These are phyloP conservation scores for Mormyrops boulengeri DNA, from an alignment of 2,797 vertebrate species.

Conservation along the genomic window DNA sequence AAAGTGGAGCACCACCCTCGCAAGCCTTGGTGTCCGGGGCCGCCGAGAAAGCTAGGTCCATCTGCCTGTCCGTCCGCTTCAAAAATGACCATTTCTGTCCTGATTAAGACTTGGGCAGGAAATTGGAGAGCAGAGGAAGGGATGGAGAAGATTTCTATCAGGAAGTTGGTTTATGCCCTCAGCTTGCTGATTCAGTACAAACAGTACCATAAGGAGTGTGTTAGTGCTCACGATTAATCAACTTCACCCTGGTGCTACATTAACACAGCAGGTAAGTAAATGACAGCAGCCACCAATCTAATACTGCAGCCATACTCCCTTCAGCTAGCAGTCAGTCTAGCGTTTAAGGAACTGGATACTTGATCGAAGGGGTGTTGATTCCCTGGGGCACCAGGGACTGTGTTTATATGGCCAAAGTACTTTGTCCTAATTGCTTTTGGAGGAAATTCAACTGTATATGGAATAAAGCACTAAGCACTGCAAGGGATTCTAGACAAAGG, in stretches of 20 bases:
- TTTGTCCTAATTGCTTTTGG: background rate
- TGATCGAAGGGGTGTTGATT: background rate
- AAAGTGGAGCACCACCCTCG: conserved; percentile 21
- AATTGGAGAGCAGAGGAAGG: background rate
- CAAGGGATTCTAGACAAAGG: background rate
- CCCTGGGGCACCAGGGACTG: background rate
- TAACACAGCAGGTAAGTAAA: conserved; percentile 1
- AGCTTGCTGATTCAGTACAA: background rate
- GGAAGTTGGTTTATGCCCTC: background rate
- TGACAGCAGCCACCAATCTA: background rate
- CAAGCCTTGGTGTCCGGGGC: background rate
- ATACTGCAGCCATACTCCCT: background rate
- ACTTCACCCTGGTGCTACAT: background rate
- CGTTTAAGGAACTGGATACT: background rate
- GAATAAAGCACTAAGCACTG: background rate
- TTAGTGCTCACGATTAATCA: background rate
- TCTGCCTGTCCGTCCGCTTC: background rate
- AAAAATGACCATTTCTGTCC: background rate
- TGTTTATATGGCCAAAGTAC: background rate
- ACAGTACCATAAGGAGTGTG: background rate
- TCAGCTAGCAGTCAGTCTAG: background rate
- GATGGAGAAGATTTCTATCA: background rate
- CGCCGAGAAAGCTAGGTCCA: background rate
- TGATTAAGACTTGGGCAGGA: background rate
- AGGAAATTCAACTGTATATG: background rate